Base-by-base conservation (phyloP, 2,797 vertebrate species). In the Tokudaia muenninki region DNA sequence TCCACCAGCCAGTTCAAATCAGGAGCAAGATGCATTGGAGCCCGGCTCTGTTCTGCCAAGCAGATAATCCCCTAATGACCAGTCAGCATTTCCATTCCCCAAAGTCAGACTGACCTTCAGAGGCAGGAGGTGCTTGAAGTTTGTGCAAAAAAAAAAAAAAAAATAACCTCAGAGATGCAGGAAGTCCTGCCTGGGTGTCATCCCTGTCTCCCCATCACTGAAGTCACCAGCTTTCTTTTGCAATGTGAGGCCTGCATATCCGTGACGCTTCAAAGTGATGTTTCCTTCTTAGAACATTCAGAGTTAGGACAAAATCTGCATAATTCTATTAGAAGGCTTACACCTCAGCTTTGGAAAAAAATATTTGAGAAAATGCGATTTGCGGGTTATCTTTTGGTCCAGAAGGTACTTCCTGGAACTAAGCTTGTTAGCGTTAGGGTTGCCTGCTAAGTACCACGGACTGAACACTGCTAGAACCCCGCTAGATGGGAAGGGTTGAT, bases 301-400 rank as follows among this genome's bases (percentile, higher is more conserved):
- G 67, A 78, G 91, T 93, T 55, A 91, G 77, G 57, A 86, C n/a
- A 91, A 90, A 47, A 94, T 97, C 95, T 95, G 72, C 96, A 97
- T 97, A 96, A 97, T 95, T 97, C 95, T 91, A 82, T 94, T 92
- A 95, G 96, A 97, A 96, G 83, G 47, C 61, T 95, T 97, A 92
- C 82, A 94, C 50, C 55, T 97, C 55, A 50, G 70, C 87, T 91
- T 92, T 97, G 97, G 95, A 26, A 50, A 95, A 95, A 96, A 57
- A 37, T 94, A 75, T 63, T 97, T 95, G 92, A 90, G 93, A 94
- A 97, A 97, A 97, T 92, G 67, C 52, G 86, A 93, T 96, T 92
- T 59, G 0, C 5, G 13, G 7, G 44, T 97, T 97, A 96, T 98
- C 96, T 97, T 96, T 94, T 57, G 79, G 92, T 65, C 70, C 97